Conservation (phyloP, 35 echinoderm and acorn worm species). For the Apostichopus californicus region DNA sequence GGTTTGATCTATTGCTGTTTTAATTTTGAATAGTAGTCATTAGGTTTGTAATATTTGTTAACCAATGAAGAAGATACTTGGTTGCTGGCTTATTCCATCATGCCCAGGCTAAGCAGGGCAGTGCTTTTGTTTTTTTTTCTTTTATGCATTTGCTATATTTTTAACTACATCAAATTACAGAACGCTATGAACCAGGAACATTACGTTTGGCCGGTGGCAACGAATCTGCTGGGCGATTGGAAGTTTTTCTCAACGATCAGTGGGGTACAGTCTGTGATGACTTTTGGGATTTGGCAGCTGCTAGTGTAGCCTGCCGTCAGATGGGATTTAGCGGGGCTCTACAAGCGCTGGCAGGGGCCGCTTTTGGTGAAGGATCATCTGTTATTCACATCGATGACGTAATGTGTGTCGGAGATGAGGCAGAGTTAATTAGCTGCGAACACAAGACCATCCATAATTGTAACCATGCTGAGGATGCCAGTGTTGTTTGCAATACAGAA, state of each 20-base stretch:
- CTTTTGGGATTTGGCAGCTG: background rate
- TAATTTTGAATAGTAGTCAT: too few species aligned
- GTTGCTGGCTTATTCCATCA: too few species aligned
- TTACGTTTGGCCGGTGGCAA: background rate
- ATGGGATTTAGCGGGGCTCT: background rate
- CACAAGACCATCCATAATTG: background rate
- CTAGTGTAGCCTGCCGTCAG: background rate
- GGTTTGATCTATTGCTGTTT: too few species aligned
- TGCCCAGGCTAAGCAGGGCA: too few species aligned
- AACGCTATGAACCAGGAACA: too few species aligned
- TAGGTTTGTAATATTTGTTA: too few species aligned
- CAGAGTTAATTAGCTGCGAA: background rate
- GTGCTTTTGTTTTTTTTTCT: too few species aligned
- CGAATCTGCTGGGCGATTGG: background rate
- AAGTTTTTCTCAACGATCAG: background rate
- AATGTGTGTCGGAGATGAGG: background rate
- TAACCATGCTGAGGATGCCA: conserved; percentile 50
- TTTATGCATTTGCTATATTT: too few species aligned
- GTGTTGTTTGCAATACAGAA: conserved; percentile 22
- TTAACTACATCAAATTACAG: too few species aligned
- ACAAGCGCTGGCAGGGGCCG: background rate
- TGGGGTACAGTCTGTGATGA: conserved; percentile 1
- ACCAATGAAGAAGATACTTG: too few species aligned
- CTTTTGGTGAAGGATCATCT: background rate
- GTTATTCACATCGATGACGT: background rate